Conservation (phyloP, 2,888 invertebrate genomes). For the Lissonota sp. region DNA sequence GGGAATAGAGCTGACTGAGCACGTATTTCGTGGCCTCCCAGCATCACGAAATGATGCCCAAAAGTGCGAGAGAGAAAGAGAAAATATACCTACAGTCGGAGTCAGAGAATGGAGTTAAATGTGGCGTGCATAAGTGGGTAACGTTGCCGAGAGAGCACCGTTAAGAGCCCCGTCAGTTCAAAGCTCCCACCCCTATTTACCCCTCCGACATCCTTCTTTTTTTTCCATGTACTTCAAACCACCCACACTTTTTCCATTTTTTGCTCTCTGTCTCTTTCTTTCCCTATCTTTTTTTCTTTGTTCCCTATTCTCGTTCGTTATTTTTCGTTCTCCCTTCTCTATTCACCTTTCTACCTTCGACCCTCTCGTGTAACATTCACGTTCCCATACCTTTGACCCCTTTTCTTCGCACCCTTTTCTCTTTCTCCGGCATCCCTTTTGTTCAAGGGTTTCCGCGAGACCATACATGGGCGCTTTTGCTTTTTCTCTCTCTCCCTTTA, state of each 20-base stretch:
- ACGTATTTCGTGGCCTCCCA: constrained; percentile 52
- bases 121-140: constrained; percentile 77
- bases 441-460: constrained; percentile 25
- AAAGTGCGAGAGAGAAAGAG: background rate
- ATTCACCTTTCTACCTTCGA: constrained; percentile 1
- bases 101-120: constrained; percentile 76
- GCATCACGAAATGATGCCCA: constrained; percentile 19
- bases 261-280: constrained; percentile 11
- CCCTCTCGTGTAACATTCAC: constrained; percentile 22
- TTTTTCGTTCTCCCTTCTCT: constrained; percentile 14
- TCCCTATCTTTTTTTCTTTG: constrained; percentile 21
- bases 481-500: constrained; percentile 10
- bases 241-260: constrained; percentile 9
- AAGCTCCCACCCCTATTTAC: constrained; percentile 46
- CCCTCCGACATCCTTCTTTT: constrained; percentile 25
- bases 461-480: background rate
- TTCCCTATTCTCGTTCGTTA: constrained; percentile 28
- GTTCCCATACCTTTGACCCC: constrained; percentile 22
- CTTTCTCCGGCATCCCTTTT: background rate
- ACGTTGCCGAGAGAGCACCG: constrained; percentile 70
- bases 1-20: constrained; percentile 17
- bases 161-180: constrained; percentile 69
- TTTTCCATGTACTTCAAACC: constrained; percentile 8
- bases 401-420: constrained; percentile 17
- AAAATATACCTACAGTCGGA: constrained; percentile 49